Percentiles rank a stretch among this genome's conserved stretches.
Conservation (phyloP, 1,140 invertebrate genomes). For the Phymastichus coffea region DNA sequence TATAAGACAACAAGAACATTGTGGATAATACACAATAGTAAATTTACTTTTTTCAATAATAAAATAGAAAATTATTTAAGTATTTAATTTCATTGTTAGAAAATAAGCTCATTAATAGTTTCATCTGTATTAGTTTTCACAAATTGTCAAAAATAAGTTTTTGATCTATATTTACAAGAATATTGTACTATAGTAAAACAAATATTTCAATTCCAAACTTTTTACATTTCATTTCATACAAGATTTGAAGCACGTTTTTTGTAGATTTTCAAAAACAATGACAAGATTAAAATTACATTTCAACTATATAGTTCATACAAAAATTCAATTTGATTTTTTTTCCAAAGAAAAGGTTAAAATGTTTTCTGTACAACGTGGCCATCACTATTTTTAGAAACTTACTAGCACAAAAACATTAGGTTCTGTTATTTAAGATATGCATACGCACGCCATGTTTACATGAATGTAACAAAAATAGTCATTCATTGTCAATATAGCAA, state of each 20-base stretch:
- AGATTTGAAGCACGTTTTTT: not conserved
- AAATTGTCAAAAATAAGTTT: slow-evolving; percentile 16
- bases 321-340: slow-evolving; percentile 22
- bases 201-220: not conserved
- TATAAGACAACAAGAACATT: slow-evolving; percentile 24
- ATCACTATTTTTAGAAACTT: slow-evolving; percentile 23
- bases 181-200: slow-evolving; percentile 12
- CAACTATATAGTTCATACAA: too few species aligned
- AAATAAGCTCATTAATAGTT: slow-evolving; percentile 16
- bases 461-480: too few species aligned
- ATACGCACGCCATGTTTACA: too few species aligned
- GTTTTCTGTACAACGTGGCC: too few species aligned
- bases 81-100: slow-evolving; percentile 11
- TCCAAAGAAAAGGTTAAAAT: slow-evolving; percentile 22
- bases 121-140: slow-evolving; percentile 6
- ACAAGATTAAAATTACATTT: too few species aligned
- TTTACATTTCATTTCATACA: not conserved
- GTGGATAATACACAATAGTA: slow-evolving; percentile 15
- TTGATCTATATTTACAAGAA: slow-evolving; percentile 10
- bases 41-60: slow-evolving; percentile 18
- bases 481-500: not conserved
- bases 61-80: slow-evolving; percentile 21
- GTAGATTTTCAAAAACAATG: too few species aligned
- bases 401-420: slow-evolving; percentile 20
- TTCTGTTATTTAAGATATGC: slow-evolving; percentile 13